Conservation (phyloP, 2,888 invertebrate genomes). For the Plagodis dolabraria region DNA sequence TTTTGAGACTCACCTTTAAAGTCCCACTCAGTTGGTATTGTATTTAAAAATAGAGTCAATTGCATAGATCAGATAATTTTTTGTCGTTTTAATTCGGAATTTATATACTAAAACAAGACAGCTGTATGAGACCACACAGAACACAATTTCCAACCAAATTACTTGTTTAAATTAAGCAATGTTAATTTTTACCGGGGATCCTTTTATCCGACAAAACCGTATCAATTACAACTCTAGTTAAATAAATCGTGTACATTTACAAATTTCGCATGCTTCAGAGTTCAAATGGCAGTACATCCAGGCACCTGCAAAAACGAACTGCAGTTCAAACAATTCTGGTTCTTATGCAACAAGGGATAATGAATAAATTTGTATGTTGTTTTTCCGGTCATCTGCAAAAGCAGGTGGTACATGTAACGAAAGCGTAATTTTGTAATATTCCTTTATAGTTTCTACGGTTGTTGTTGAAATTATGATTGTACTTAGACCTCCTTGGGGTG, state of each 20-base stretch:
- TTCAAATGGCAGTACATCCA: conserved; percentile 44
- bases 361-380: conserved; percentile 3
- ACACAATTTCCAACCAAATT: too few relatives aligned
- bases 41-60: too few relatives aligned
- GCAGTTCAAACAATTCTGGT: conserved; percentile 3
- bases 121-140: too few relatives aligned
- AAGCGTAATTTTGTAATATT: conserved; percentile 27
- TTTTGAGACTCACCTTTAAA: too few relatives aligned
- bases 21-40: too few relatives aligned
- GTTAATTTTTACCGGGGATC: background rate
- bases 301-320: conserved; percentile 40
- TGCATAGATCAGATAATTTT: too few relatives aligned
- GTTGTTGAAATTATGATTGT: conserved; percentile 25
- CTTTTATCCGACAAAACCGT: conserved; percentile 13
- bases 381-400: conserved; percentile 16
- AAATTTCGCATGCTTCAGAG: conserved; percentile 40
- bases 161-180: too few relatives aligned
- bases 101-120: too few relatives aligned
- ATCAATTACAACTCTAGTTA: conserved; percentile 4
- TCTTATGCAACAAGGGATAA: background rate
- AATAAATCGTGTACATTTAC: conserved; percentile 28
- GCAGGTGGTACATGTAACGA: conserved; percentile 15
- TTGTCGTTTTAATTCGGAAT: too few relatives aligned
- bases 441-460: conserved; percentile 28
- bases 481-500: conserved; percentile 29